These are phyloP conservation scores for Onychomys torridus DNA, from an alignment of 2,797 vertebrate genomes.

Conservation along the genomic window DNA sequence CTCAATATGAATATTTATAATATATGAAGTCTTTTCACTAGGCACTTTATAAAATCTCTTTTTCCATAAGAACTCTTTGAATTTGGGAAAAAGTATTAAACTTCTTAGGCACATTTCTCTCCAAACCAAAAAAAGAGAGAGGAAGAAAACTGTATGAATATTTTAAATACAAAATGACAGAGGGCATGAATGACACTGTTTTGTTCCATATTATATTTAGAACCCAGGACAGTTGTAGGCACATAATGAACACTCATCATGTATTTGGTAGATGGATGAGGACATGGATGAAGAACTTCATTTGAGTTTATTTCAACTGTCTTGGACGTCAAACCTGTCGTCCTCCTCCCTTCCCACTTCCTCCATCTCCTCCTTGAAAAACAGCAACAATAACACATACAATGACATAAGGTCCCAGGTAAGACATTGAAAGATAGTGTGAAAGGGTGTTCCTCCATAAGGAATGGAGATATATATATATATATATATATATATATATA, in stretches of 20 bases:
- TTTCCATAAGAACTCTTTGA: conserved; percentile 26
- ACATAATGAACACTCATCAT: conserved; percentile 16
- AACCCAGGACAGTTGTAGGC: not conserved
- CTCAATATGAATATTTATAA: conserved; percentile 48
- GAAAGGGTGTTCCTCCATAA: not conserved
- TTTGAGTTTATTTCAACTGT: conserved; percentile 2
- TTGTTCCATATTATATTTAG: not conserved
- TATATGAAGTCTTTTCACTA: not conserved
- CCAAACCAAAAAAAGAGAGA: not conserved
- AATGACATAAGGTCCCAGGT: not conserved
- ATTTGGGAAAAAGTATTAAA: conserved; percentile 38
- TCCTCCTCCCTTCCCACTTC: not conserved
- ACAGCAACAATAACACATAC: not conserved
- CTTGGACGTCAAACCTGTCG: conserved; percentile 8
- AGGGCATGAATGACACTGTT: not conserved
- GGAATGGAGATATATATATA: not conserved
- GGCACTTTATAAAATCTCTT: not conserved
- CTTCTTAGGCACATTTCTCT: conserved; percentile 9
- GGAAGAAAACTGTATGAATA: not conserved
- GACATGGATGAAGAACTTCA: not conserved
- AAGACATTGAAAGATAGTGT: not conserved
- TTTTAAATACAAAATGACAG: conserved; percentile 47
- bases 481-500: not conserved
- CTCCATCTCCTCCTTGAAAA: not conserved
- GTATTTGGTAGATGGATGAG: not conserved